phyloP scores from a whole-genome alignment of 2,113 vertebrate species.

The Corythornis madagascariensis region DNA sequence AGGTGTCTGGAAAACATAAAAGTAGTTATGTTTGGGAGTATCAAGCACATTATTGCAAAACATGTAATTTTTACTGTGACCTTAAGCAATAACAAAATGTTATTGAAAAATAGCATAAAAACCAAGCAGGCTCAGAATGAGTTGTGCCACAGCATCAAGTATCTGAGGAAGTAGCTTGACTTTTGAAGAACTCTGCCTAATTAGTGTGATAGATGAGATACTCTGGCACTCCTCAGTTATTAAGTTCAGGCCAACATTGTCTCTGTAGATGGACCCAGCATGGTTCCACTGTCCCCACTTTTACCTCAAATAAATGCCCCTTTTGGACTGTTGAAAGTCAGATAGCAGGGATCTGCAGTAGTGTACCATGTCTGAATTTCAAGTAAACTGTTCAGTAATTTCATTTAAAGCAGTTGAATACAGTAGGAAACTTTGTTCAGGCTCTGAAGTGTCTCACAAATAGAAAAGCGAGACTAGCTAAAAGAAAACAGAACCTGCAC shows the following conservation, averaged over 20 bases:
- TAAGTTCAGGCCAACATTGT: not conserved
- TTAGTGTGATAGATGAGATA: not conserved
- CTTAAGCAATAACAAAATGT: too few species aligned
- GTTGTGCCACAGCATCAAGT: not conserved
- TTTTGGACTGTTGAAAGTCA: not conserved
- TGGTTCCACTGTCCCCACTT: not conserved
- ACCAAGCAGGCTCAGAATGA: not conserved
- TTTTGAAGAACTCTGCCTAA: not conserved
- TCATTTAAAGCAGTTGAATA: not conserved
- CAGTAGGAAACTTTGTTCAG: not conserved
- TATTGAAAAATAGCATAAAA: not conserved
- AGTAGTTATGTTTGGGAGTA: not conserved
- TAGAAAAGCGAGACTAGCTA: not conserved
- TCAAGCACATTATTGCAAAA: not conserved
- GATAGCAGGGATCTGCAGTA: not conserved
- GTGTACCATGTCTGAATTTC: not conserved
- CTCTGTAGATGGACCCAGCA: not conserved
- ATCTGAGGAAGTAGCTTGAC: not conserved
- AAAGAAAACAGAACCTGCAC: not conserved
- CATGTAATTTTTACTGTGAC: too few species aligned
- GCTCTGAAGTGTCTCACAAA: not conserved
- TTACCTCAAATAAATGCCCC: not conserved
- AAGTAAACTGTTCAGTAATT: not conserved
- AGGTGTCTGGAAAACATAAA: not conserved
- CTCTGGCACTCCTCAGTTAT: not conserved